phyloP scores from a whole-genome alignment of 2,113 vertebrate species.

The Dromaius novaehollandiae region DNA sequence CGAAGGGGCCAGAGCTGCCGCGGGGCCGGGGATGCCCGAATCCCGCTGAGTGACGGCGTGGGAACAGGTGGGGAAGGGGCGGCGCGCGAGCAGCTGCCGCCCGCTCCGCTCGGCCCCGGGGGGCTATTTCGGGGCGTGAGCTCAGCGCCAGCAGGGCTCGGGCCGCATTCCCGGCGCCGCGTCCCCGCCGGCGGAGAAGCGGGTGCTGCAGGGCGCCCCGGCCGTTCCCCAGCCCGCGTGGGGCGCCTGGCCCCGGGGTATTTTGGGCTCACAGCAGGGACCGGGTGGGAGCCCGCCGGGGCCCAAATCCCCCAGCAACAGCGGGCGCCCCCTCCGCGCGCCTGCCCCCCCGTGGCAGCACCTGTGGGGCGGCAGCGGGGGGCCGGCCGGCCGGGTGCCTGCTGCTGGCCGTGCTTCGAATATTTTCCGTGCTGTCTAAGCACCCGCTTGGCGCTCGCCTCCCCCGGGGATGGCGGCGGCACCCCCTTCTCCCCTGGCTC shows the following conservation, averaged over 20 bases:
- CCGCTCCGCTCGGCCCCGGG: not conserved
- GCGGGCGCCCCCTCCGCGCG: not conserved
- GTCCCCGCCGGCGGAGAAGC: too few species aligned
- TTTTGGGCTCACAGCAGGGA: not conserved
- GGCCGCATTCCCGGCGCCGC: not conserved
- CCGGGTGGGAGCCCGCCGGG: not conserved
- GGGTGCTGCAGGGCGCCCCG: not conserved
- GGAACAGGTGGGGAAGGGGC: conserved; percentile 74
- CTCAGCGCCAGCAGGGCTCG: conserved; percentile 19
- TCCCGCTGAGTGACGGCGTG: conserved; percentile 63
- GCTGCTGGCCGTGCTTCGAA: conserved; percentile 26
- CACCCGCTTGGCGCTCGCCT: not conserved
- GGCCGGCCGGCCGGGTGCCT: not conserved
- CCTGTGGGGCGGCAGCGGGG: conserved; percentile 37
- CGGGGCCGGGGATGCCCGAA: too few species aligned
- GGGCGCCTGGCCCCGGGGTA: not conserved
- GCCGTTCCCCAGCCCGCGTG: not conserved
- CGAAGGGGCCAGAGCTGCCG: too few species aligned
- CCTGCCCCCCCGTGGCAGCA: not conserved
- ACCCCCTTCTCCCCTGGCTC: too few species aligned
- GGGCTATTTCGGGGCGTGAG: conserved; percentile 74
- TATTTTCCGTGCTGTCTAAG: conserved; percentile 55
- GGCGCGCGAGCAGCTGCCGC: not conserved
- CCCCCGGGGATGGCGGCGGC: not conserved
- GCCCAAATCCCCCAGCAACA: not conserved